Evolutionary conservation across 2,797 vertebrate species (phyloP).

Genomic region (Paratrypauchen microcephalus): DNA sequence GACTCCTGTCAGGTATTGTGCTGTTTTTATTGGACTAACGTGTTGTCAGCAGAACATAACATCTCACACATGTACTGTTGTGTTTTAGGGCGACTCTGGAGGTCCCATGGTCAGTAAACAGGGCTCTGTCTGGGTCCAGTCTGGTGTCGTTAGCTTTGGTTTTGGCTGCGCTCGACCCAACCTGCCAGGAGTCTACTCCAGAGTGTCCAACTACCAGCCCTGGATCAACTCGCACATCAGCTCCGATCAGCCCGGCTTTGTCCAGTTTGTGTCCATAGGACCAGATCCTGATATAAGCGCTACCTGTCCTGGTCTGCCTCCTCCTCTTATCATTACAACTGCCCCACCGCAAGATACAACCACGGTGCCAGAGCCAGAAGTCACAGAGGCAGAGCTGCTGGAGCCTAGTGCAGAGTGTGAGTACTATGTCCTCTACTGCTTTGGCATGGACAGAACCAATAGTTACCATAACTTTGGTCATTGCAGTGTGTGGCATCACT

Average conservation of each 20-base stretch:
- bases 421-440: no score
- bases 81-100: slow-evolving; percentile 57
- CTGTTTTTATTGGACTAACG: not conserved
- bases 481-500: no score
- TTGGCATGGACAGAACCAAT: no score
- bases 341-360: no score
- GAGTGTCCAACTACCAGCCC: slow-evolving; percentile 65
- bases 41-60: not conserved
- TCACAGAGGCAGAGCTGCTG: no score
- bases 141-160: slow-evolving; percentile 68
- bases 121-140: slow-evolving; percentile 59
- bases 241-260: slow-evolving; percentile 58
- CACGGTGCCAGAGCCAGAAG: no score
- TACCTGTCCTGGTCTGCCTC: slow-evolving; percentile 43
- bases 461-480: no score
- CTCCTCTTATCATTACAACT: no score
- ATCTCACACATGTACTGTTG: not conserved
- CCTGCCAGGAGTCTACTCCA: slow-evolving; percentile 64
- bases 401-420: no score
- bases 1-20: slow-evolving; percentile 62
- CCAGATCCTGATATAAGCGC: slow-evolving; percentile 47
- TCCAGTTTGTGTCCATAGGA: slow-evolving; percentile 52
- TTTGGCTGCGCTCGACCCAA: slow-evolving; percentile 54
- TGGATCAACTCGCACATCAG: slow-evolving; percentile 57
- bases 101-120: slow-evolving; percentile 62